These are phyloP conservation scores for Seriola aureovittata DNA, from an alignment of 2,113 vertebrate genomes.

Conservation along the genomic window DNA sequence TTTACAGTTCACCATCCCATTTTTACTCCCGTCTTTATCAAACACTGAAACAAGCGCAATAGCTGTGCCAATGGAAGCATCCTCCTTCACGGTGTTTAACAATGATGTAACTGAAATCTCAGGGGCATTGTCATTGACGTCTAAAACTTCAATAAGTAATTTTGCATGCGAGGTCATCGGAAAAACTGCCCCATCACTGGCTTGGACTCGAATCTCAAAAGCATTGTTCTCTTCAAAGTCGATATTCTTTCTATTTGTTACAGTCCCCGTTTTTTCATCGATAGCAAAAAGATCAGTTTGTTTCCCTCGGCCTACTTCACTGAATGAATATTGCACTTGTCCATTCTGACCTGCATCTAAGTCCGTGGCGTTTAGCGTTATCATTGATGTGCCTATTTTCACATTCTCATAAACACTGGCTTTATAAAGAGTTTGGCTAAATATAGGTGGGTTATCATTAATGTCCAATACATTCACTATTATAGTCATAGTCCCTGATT, in stretches of 20 bases:
- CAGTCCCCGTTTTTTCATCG: constrained; percentile 46
- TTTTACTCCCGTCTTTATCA: constrained; percentile 86
- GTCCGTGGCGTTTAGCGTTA: constrained; percentile 88
- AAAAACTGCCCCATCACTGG: constrained; percentile 85
- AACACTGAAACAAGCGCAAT: constrained; percentile 88
- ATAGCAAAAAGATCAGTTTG: constrained; percentile 83
- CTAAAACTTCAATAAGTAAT: constrained; percentile 85
- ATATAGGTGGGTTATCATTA: constrained; percentile 89
- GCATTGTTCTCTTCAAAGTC: constrained; percentile 85
- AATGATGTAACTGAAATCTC: constrained; percentile 81
- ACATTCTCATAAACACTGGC: constrained; percentile 86
- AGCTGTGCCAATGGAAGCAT: constrained; percentile 82
- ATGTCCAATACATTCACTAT: constrained; percentile 86
- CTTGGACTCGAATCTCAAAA: constrained; percentile 88
- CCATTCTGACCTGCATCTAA: constrained; percentile 88
- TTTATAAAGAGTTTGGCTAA: constrained; percentile 83
- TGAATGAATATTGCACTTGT: constrained; percentile 86
- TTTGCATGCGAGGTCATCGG: constrained; percentile 83
- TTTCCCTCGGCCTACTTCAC: constrained; percentile 73
- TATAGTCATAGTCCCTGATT: constrained; percentile 82
- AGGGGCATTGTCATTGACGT: constrained; percentile 85
- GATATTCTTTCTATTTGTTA: constrained; percentile 68
- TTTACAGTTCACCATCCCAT: constrained; percentile 80
- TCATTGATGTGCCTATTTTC: constrained; percentile 79
- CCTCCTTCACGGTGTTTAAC: constrained; percentile 86